phyloP scores from a whole-genome alignment of 2,797 vertebrate genomes.

The Danionella dracula region DNA sequence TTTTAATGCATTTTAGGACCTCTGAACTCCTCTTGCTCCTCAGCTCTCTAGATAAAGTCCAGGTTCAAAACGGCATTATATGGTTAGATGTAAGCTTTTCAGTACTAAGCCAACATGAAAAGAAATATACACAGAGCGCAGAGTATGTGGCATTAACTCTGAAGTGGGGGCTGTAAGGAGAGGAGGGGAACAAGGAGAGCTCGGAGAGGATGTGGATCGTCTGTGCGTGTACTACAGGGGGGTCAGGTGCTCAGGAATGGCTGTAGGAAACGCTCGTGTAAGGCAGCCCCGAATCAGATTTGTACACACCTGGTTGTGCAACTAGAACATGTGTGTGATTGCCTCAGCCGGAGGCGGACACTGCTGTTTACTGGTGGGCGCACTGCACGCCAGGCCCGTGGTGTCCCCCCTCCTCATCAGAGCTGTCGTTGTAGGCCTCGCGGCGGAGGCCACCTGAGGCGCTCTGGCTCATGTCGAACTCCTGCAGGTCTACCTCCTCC shows the following conservation, averaged over 20 bases:
- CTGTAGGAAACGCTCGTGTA: conserved; percentile 23
- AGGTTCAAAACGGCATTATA: conserved; percentile 59
- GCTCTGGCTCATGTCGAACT: conserved; percentile 86
- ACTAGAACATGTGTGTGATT: conserved; percentile 57
- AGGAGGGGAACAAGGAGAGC: conserved; percentile 20
- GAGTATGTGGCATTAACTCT: conserved; percentile 70
- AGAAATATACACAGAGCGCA: conserved; percentile 78
- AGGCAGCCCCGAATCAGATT: conserved; percentile 49
- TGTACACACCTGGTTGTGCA: conserved; percentile 67
- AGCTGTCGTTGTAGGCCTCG: conserved; percentile 97
- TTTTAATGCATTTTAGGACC: conserved; percentile 27
- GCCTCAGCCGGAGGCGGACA: conserved; percentile 38
- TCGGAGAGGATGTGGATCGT: conserved; percentile 40
- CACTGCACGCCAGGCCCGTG: conserved; percentile 95
- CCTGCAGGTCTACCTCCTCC: conserved; percentile 96
- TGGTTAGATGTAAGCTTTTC: conserved; percentile 93
- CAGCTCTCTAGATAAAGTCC: conserved; percentile 36
- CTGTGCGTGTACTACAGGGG: conserved; percentile 36
- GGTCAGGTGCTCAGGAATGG: conserved; percentile 36
- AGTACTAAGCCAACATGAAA: conserved; percentile 80
- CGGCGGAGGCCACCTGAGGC: conserved; percentile 82
- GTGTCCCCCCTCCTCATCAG: conserved; percentile 89
- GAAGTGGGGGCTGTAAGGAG: conserved; percentile 62
- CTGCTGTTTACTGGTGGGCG: conserved; percentile 86
- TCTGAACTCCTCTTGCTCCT: not conserved